A percentile compares a stretch with the other conserved stretches of the same genome.
Evolutionary conservation across 2,888 invertebrate genomes (phyloP).

Genomic region (Poecilobothrus nobilitatus): DNA sequence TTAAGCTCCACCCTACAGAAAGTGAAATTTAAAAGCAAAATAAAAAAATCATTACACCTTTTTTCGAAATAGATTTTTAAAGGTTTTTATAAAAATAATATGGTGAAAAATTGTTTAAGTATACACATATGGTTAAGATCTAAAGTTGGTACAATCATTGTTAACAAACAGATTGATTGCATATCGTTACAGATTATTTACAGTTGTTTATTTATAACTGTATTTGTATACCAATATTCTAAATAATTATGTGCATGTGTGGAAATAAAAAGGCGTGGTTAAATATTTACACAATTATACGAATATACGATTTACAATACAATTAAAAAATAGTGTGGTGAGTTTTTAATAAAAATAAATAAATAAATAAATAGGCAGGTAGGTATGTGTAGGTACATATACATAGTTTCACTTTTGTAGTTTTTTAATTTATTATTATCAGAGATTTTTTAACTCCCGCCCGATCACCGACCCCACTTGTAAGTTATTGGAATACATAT

Average conservation of each 20-base stretch:
- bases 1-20: not conserved
- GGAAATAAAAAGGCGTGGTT: not conserved
- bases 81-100: not conserved
- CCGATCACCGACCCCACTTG: too few species aligned
- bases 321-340: not conserved
- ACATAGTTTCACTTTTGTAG: too few species aligned
- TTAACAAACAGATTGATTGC: not conserved
- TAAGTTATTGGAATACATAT: too few species aligned
- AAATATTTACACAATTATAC: not conserved
- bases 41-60: not conserved
- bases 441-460: not conserved
- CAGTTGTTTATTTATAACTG: too few species aligned
- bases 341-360: not conserved
- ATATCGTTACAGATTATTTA: not conserved
- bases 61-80: not conserved
- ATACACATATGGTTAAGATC: too few species aligned
- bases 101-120: too few species aligned
- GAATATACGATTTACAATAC: not conserved
- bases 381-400: too few species aligned
- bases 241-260: too few species aligned
- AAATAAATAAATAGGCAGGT: too few species aligned
- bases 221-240: too few species aligned
- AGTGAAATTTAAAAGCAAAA: not conserved
- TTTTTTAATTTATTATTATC: not conserved
- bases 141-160: not conserved